phyloP scores from a whole-genome alignment of 2,888 invertebrate genomes.

The Dryobota labecula region DNA sequence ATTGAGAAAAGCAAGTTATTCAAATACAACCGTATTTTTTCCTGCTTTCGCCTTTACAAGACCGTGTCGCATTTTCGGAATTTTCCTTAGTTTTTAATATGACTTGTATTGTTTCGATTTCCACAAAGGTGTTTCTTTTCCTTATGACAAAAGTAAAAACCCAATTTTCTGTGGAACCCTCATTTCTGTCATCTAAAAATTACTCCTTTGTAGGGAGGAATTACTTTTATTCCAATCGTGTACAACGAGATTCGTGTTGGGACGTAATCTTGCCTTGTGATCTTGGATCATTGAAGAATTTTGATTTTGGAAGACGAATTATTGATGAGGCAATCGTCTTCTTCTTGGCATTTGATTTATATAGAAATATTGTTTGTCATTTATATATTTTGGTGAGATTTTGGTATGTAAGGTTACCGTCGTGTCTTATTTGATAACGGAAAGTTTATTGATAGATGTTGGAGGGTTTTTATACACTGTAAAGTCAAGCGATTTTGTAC shows the following conservation, averaged over 20 bases:
- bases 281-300: slow-evolving; percentile 32
- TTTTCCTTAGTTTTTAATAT: slow-evolving; percentile 47
- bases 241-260: slow-evolving; percentile 15
- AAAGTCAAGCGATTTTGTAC: not conserved
- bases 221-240: slow-evolving; percentile 38
- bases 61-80: slow-evolving; percentile 22
- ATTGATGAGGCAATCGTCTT: slow-evolving; percentile 30
- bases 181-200: slow-evolving; percentile 46
- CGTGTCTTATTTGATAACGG: not conserved
- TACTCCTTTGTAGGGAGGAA: slow-evolving; percentile 39
- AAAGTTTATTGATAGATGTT: too few relatives aligned
- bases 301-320: slow-evolving; percentile 20
- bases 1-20: slow-evolving; percentile 13
- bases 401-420: too few relatives aligned
- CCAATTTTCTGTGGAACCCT: slow-evolving; percentile 38
- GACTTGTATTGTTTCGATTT: slow-evolving; percentile 49
- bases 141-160: slow-evolving; percentile 36
- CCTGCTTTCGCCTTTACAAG: slow-evolving; percentile 14
- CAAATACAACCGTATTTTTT: slow-evolving; percentile 27
- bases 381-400: not conserved
- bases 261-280: slow-evolving; percentile 38
- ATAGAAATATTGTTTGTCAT: not conserved
- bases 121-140: slow-evolving; percentile 47
- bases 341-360: not conserved
- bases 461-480: not conserved